Percentiles rank a stretch among this genome's conserved stretches.
Evolutionary conservation across 2,797 vertebrate species (phyloP).

Genomic region (Myotis planiceps): DNA sequence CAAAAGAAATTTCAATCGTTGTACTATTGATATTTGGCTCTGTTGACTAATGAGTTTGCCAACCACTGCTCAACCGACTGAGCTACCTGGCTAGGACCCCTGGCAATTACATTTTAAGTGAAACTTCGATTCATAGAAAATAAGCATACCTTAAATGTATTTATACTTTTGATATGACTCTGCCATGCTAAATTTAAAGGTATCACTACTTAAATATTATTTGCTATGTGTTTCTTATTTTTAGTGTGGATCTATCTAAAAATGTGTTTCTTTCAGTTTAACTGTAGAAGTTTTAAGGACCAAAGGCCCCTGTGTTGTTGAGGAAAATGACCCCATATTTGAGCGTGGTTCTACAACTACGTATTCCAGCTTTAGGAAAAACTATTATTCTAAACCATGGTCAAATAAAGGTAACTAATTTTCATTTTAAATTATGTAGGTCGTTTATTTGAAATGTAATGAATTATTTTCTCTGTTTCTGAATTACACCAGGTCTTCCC

Average conservation of each 20-base stretch:
- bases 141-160: not conserved
- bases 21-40: no score
- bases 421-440: conserved; percentile 46
- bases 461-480: conserved; percentile 3
- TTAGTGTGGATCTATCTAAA: conserved; percentile 50
- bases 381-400: conserved; percentile 94
- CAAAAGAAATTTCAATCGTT: no score
- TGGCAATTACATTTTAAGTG: conserved; percentile 20
- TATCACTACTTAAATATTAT: conserved; percentile 15
- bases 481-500: not conserved
- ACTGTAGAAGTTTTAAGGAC: conserved; percentile 95
- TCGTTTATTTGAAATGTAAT: conserved; percentile 39
- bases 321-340: conserved; percentile 96
- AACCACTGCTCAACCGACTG: not conserved
- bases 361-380: conserved; percentile 97
- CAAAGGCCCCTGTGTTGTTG: conserved; percentile 92
- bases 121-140: conserved; percentile 36
- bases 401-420: conserved; percentile 91
- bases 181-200: conserved; percentile 25
- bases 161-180: conserved; percentile 1
- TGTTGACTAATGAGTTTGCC: no score
- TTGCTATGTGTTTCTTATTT: conserved; percentile 17
- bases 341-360: conserved; percentile 97
- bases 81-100: not conserved
- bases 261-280: conserved; percentile 89